These are phyloP conservation scores for Paracentrotus lividus DNA, from an alignment of 53 echinoderm and acorn worm genomes.

Conservation along the genomic window DNA sequence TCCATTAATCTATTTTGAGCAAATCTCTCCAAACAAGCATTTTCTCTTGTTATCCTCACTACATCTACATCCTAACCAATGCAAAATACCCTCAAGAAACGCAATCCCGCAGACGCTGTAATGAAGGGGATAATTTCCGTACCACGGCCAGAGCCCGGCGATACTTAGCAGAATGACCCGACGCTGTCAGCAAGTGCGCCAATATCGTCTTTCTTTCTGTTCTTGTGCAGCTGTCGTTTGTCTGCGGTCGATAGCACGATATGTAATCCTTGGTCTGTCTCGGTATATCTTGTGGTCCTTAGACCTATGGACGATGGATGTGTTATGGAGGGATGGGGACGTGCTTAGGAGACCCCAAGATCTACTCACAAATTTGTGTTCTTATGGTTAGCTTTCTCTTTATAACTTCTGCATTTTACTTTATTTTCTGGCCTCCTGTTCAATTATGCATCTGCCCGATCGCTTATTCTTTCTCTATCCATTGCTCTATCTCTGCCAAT, in stretches of 20 bases:
- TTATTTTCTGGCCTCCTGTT: background rate
- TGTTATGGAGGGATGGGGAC: background rate
- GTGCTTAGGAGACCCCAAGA: background rate
- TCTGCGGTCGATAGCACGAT: slow-evolving; percentile 49
- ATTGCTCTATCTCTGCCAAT: background rate
- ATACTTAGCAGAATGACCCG: slow-evolving; percentile 37
- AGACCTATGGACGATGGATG: background rate
- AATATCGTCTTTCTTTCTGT: slow-evolving; percentile 3
- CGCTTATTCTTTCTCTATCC: background rate
- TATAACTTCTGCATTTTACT: background rate
- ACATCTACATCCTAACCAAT: slow-evolving; percentile 21
- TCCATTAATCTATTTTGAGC: slow-evolving; percentile 34
- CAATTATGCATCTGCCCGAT: background rate
- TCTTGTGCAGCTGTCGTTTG: slow-evolving; percentile 11
- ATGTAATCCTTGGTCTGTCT: slow-evolving; percentile 12
- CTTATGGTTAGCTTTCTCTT: background rate
- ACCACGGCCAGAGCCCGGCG: slow-evolving; percentile 20
- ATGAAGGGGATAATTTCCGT: slow-evolving; percentile 49
- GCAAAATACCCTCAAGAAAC: slow-evolving; percentile 48
- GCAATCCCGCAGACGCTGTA: slow-evolving; percentile 55
- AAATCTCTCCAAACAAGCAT: background rate
- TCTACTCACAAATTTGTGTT: background rate
- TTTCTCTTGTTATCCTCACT: background rate
- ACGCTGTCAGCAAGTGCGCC: slow-evolving; percentile 26
- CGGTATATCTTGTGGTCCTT: background rate